A percentile compares a stretch with the other conserved stretches of the same genome.
Conservation (phyloP, 2,797 vertebrate genomes). For the Hapalemur alaotrensis region DNA sequence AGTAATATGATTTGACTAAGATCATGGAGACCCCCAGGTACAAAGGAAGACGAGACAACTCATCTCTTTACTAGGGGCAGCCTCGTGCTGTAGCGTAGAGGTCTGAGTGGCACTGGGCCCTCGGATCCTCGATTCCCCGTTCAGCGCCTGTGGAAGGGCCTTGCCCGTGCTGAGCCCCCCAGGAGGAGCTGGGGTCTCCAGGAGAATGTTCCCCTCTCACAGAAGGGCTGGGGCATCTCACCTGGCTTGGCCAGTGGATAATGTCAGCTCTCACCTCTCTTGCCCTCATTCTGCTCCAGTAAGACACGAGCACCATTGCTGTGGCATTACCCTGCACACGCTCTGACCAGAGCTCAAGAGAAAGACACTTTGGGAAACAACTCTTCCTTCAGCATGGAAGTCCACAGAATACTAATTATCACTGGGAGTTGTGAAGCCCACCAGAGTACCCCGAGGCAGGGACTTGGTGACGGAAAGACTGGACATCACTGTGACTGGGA, state of each 20-base stretch:
- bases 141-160: not conserved
- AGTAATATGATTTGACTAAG: not conserved
- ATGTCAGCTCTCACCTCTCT: not conserved
- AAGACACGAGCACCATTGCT: not conserved
- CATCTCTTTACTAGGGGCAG: not conserved
- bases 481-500: not conserved
- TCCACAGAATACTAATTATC: not conserved
- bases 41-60: not conserved
- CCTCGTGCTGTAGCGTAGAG: not conserved
- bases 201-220: not conserved
- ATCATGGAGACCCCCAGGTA: not conserved
- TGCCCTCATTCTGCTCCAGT: not conserved
- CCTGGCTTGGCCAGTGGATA: not conserved
- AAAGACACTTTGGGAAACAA: not conserved
- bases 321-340: not conserved
- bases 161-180: not conserved
- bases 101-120: not conserved
- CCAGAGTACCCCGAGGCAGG: not conserved
- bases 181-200: not conserved
- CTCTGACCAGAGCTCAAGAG: not conserved
- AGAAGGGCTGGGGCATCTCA: not conserved
- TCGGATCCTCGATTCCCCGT: not conserved
- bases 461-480: not conserved
- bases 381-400: not conserved
- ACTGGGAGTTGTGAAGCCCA: not conserved